Evolutionary conservation across 2,797 vertebrate species (phyloP).

Genomic region (Thaleichthys pacificus): DNA sequence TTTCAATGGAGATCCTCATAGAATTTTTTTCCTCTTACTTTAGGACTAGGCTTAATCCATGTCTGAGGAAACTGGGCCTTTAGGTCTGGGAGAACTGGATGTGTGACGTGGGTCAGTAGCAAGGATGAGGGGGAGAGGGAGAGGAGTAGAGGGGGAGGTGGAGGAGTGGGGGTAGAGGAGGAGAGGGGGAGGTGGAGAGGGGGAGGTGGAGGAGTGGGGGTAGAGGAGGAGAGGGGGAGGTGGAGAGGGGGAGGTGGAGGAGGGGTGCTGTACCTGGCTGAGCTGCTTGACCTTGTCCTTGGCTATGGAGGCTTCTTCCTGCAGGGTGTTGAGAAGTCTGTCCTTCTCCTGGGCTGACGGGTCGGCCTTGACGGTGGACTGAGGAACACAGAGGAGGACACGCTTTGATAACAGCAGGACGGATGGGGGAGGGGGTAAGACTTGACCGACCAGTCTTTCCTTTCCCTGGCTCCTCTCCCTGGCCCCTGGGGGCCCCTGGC

Average conservation of each 20-base stretch:
- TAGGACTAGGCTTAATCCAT: too few species aligned
- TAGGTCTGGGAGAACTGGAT: too few species aligned
- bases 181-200: too few species aligned
- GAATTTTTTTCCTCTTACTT: too few species aligned
- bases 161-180: too few species aligned
- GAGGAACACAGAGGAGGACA: slow-evolving; percentile 14
- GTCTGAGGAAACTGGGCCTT: too few species aligned
- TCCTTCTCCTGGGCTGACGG: slow-evolving; percentile 86
- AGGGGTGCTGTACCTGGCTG: slow-evolving; percentile 79
- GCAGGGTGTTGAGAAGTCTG: slow-evolving; percentile 81
- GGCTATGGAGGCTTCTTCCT: slow-evolving; percentile 85
- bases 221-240: not conserved
- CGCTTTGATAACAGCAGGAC: not conserved
- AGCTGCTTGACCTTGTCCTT: slow-evolving; percentile 97
- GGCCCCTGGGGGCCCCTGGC: not conserved
- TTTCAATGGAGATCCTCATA: too few species aligned
- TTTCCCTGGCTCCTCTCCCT: not conserved
- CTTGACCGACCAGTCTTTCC: slow-evolving; percentile 20
- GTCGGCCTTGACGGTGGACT: slow-evolving; percentile 83
- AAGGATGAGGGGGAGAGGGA: too few species aligned
- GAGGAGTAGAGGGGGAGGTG: too few species aligned
- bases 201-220: too few species aligned
- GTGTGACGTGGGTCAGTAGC: too few species aligned
- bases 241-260: not conserved
- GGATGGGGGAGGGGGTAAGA: not conserved